phyloP scores from a whole-genome alignment of 2,113 vertebrate genomes.

The Cebidichthys violaceus region DNA sequence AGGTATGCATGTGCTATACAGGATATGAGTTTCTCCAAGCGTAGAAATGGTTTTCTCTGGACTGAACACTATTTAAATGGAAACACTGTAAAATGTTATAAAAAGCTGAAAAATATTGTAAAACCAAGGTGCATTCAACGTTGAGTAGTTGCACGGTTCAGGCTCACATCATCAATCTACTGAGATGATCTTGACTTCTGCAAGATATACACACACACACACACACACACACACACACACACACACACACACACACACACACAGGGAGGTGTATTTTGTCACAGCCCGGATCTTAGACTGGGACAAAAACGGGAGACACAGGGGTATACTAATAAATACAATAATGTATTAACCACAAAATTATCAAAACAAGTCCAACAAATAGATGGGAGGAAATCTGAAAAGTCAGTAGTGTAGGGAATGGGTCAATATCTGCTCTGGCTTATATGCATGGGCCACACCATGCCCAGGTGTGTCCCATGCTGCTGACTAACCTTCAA shows the following conservation, averaged over 20 bases:
- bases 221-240: not conserved
- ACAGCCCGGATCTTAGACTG: not conserved
- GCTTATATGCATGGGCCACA: not conserved
- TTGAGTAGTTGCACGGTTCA: constrained; percentile 48
- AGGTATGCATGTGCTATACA: constrained; percentile 33
- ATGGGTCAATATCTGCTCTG: not conserved
- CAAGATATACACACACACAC: constrained; percentile 19
- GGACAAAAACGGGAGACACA: not conserved
- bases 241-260: not conserved
- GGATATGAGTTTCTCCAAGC: constrained; percentile 55
- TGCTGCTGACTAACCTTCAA: not conserved
- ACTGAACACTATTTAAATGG: constrained; percentile 70
- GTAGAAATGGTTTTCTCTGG: constrained; percentile 68
- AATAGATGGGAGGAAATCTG: not conserved
- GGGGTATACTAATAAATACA: not conserved
- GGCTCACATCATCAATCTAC: constrained; percentile 61
- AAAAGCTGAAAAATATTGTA: constrained; percentile 59
- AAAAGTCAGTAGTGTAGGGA: not conserved
- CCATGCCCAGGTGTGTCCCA: not conserved
- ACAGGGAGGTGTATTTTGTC: not conserved
- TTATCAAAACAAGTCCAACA: not conserved
- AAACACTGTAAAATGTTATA: constrained; percentile 63
- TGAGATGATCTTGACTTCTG: constrained; percentile 53
- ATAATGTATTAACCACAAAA: not conserved
- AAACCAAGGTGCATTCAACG: constrained; percentile 55